These are phyloP conservation scores for Mongoloraphidia duomilia DNA, from an alignment of 2,888 invertebrate species.

Conservation along the genomic window DNA sequence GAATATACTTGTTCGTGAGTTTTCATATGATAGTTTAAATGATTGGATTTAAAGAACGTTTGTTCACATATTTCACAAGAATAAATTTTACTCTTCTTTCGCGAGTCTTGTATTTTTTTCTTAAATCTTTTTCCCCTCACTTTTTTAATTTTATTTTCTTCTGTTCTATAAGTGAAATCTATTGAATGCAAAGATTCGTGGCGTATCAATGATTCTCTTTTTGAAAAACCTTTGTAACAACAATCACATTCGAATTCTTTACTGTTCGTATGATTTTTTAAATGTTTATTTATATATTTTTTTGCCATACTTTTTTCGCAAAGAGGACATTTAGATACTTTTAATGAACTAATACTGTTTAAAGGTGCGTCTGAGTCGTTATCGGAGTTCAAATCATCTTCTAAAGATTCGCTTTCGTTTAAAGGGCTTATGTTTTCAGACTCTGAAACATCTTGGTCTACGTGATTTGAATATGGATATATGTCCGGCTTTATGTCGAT, in stretches of 20 bases:
- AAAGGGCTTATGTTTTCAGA: too few relatives aligned
- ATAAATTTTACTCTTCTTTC: constrained; percentile 6
- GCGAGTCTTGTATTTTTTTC: constrained; percentile 6
- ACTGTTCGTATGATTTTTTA: not conserved
- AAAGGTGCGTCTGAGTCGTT: too few relatives aligned
- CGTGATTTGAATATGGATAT: not conserved
- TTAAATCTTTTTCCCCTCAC: constrained; percentile 11
- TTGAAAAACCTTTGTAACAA: not conserved
- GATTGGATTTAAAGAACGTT: constrained; percentile 27
- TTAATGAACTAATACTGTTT: too few relatives aligned
- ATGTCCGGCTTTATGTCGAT: too few relatives aligned
- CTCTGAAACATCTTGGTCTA: constrained; percentile 9
- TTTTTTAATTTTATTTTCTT: constrained; percentile 17
- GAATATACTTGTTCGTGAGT: constrained; percentile 9
- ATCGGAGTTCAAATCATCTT: too few relatives aligned
- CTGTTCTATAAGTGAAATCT: constrained; percentile 14
- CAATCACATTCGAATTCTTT: not conserved
- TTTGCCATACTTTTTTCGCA: too few relatives aligned
- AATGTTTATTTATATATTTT: too few relatives aligned
- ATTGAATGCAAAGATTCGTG: too few relatives aligned
- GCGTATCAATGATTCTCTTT: not conserved
- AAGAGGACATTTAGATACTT: too few relatives aligned
- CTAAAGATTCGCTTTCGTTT: too few relatives aligned
- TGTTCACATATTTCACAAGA: constrained; percentile 34
- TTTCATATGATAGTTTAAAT: constrained; percentile 16